Base-by-base conservation (phyloP, 1,140 invertebrate genomes). In the Eumaeus atala region DNA sequence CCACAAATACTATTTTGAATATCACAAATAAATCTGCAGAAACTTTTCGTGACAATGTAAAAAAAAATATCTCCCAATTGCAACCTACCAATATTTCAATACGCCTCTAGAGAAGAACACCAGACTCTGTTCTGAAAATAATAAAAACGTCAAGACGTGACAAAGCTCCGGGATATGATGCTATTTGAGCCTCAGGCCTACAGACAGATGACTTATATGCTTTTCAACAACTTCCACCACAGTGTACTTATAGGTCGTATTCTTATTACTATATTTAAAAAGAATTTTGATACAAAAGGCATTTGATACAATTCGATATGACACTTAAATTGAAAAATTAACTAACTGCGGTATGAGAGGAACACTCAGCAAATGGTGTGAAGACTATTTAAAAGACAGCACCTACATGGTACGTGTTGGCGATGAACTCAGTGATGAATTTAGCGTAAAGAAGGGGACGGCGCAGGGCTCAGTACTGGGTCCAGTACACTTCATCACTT, bases 361-460 rank as follows among this genome's bases (percentile, higher is more conserved):
- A 9, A 14, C 17, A 0, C 11, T 48, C 11, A 7, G 9, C 11
- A 11, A 48, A 9, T 21, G 16, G 44, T 48, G 44, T 28, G 11
- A 48, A 48, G 14, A 48, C 11, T 48, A 17, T 10, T 16, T 48
- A 48, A 28, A 18, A 48, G 8, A 40, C n/a, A 40, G n/a, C n/a
- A n/a, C n/a, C n/a, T n/a, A 40, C 38, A 40, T 40, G 16, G 12
- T 7, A 8, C 1, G 38, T 40, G n/a, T 40, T 1, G 8, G 8
- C 4, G 38, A 40, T 11, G n/a, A n/a, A n/a, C n/a, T n/a, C n/a
- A n/a, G n/a, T n/a, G n/a, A n/a, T n/a, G n/a, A n/a, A n/a, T n/a
- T n/a, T n/a, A n/a, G n/a, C n/a, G n/a, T n/a, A n/a, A n/a, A n/a
- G n/a, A n/a, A n/a, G n/a, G n/a, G n/a, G n/a, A n/a, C n/a, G n/a